Evolutionary conservation across 2,113 vertebrate genomes (phyloP).

Genomic region (Cyprinodon brontotheroides): DNA sequence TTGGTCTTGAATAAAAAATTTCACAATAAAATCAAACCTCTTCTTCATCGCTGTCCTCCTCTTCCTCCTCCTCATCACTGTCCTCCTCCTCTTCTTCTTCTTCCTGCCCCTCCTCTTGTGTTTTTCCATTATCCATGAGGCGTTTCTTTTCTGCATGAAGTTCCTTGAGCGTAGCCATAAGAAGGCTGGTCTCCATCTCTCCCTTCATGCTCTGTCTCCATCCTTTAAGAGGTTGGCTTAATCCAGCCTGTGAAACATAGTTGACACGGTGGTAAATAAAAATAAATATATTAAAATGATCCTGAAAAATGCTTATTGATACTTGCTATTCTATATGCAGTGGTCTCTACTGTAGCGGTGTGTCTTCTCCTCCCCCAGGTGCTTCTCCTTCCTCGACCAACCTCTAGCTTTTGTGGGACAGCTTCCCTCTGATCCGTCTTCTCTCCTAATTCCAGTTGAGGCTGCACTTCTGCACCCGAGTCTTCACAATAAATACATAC

Average conservation of each 20-base stretch:
- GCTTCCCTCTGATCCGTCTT: constrained; percentile 2
- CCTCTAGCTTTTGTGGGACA: background rate
- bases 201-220: constrained; percentile 55
- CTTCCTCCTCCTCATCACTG: constrained; percentile 11
- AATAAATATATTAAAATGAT: background rate
- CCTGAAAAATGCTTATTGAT: background rate
- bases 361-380: constrained; percentile 51
- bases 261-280: background rate
- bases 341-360: constrained; percentile 51
- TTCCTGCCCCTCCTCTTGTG: constrained; percentile 18
- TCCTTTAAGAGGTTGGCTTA: constrained; percentile 57
- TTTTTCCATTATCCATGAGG: constrained; percentile 60
- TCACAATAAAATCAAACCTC: constrained; percentile 39
- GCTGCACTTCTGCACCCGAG: background rate
- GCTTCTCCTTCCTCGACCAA: constrained; percentile 53
- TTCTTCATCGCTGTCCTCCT: constrained; percentile 41
- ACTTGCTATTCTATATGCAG: constrained; percentile 69
- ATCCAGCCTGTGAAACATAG: constrained; percentile 40
- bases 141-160: constrained; percentile 64
- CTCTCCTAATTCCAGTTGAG: constrained; percentile 8
- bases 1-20: background rate
- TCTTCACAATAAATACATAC: constrained; percentile 14
- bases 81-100: constrained; percentile 46
- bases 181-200: constrained; percentile 28
- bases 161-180: constrained; percentile 61